A percentile compares a stretch with the other conserved stretches of the same genome.
These are phyloP conservation scores for Orientallactaga sibirica DNA, from an alignment of 2,797 vertebrate genomes.

Conservation along the genomic window DNA sequence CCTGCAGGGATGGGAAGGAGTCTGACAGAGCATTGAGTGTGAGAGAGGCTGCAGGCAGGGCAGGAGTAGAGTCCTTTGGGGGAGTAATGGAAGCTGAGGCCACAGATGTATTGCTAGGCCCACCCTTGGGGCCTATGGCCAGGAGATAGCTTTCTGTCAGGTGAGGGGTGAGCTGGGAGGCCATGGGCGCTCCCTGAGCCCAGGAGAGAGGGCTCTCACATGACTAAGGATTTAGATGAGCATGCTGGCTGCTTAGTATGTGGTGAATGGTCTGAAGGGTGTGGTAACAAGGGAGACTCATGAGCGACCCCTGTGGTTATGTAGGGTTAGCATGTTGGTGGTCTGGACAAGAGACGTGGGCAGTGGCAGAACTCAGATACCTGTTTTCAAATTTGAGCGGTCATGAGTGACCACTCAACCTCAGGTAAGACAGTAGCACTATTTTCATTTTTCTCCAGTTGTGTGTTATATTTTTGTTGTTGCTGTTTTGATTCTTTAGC, in stretches of 20 bases:
- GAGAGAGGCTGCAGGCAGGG: not conserved
- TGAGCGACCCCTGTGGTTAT: not conserved
- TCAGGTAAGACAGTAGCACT: too few relatives aligned
- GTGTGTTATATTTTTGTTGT: not conserved
- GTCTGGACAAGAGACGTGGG: not conserved
- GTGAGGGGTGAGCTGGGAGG: not conserved
- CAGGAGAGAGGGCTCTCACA: too few relatives aligned
- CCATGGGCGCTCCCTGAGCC: not conserved
- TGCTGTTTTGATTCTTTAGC: slow-evolving; percentile 66
- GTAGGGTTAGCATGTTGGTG: not conserved
- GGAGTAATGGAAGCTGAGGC: not conserved
- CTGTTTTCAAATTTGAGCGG: not conserved
- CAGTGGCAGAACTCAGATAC: not conserved
- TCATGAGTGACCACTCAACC: not conserved
- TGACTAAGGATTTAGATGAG: not conserved
- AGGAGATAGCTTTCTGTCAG: not conserved
- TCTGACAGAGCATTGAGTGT: too few relatives aligned
- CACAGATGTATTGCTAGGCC: not conserved
- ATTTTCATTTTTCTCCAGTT: not conserved
- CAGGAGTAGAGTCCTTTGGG: not conserved
- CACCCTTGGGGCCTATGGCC: too few relatives aligned
- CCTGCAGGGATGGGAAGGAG: not conserved
- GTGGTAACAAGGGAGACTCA: not conserved
- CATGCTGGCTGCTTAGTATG: not conserved
- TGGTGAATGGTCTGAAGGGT: not conserved